These are phyloP conservation scores for Atrichornis clamosus DNA, from an alignment of 2,113 vertebrate genomes.

Conservation along the genomic window DNA sequence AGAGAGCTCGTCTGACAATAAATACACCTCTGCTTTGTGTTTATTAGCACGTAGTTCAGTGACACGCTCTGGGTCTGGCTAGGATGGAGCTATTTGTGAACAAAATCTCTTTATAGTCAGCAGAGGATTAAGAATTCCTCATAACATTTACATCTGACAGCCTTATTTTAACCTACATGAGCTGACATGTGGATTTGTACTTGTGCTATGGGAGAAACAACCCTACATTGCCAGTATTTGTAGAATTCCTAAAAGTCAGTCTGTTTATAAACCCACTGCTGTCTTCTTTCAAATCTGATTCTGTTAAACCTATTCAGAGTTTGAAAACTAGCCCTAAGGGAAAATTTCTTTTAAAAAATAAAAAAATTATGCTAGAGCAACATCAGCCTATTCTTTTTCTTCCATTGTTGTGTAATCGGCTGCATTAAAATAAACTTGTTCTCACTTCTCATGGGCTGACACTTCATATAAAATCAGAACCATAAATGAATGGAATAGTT, in stretches of 20 bases:
- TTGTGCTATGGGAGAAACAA: neutral
- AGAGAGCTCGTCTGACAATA: neutral
- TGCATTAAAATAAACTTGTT: constrained; percentile 34
- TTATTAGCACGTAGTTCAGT: neutral
- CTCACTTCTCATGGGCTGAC: neutral
- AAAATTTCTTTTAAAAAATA: neutral
- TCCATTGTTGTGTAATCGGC: neutral
- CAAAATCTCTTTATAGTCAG: neutral
- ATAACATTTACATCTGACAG: neutral
- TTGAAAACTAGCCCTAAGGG: neutral
- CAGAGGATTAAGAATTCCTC: neutral
- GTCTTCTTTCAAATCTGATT: neutral
- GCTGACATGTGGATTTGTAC: neutral
- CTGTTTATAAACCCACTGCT: neutral
- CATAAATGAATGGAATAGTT: neutral
- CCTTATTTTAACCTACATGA: neutral
- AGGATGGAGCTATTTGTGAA: neutral
- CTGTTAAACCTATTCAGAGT: neutral
- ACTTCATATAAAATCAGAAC: neutral
- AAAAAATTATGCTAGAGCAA: neutral
- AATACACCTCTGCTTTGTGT: neutral
- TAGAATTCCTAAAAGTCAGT: neutral
- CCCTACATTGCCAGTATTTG: neutral
- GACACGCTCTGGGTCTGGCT: neutral
- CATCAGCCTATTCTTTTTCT: neutral